These are phyloP conservation scores for Lepeophtheirus nordmannii DNA, from an alignment of 2,888 invertebrate genomes.

Conservation along the genomic window DNA sequence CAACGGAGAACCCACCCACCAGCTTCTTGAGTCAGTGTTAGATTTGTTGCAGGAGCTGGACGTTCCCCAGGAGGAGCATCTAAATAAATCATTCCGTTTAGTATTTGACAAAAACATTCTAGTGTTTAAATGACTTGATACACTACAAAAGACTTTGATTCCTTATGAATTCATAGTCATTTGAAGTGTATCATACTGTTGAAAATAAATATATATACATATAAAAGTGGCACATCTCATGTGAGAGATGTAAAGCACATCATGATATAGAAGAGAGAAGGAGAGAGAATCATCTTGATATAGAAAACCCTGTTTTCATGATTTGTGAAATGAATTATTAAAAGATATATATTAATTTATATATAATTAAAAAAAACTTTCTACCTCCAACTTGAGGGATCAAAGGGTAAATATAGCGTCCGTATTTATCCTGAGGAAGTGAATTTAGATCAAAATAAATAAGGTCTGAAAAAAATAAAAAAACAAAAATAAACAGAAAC, in stretches of 20 bases:
- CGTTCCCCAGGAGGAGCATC: conserved; percentile 16
- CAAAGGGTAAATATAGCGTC: conserved; percentile 9
- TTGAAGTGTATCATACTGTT: too few species aligned
- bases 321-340: neutral
- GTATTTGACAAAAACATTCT: too few species aligned
- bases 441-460: conserved; percentile 5
- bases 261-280: neutral
- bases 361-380: neutral
- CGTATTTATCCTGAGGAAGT: conserved; percentile 12
- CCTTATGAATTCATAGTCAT: too few species aligned
- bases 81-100: neutral
- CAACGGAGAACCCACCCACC: conserved; percentile 57
- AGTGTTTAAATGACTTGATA: too few species aligned
- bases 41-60: conserved; percentile 40
- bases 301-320: neutral
- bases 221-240: too few species aligned
- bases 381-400: conserved; percentile 16
- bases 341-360: neutral
- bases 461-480: conserved; percentile 14
- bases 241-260: too few species aligned
- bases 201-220: too few species aligned
- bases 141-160: too few species aligned
- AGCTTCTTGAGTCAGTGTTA: conserved; percentile 72
- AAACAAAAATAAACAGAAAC: conserved; percentile 3
- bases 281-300: neutral